Evolutionary conservation across 2,113 vertebrate species (phyloP).

Genomic region (Benitochromis conjunctus): DNA sequence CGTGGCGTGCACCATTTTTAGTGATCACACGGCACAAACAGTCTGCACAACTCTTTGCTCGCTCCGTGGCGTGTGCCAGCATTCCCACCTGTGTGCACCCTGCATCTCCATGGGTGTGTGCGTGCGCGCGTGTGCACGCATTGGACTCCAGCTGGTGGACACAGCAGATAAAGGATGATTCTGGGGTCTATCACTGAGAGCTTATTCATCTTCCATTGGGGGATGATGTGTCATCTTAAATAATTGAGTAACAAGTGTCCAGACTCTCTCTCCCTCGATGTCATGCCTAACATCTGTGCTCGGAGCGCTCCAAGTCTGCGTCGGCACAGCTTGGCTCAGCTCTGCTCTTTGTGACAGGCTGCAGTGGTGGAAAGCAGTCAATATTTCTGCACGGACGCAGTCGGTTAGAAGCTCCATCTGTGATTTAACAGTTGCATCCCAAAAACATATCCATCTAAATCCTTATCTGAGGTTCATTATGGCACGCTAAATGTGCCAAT

Average conservation of each 20-base stretch:
- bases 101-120: background rate
- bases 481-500: background rate
- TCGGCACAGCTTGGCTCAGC: conserved; percentile 44
- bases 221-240: conserved; percentile 75
- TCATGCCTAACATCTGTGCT: conserved; percentile 61
- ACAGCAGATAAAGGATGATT: conserved; percentile 71
- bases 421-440: background rate
- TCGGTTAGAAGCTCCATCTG: conserved; percentile 27
- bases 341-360: conserved; percentile 37
- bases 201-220: conserved; percentile 70
- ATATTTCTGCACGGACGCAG: background rate
- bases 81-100: background rate
- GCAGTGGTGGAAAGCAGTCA: conserved; percentile 11
- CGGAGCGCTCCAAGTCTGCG: conserved; percentile 40
- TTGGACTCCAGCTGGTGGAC: conserved; percentile 58
- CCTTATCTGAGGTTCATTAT: background rate
- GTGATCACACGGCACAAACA: background rate
- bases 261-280: conserved; percentile 47
- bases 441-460: conserved; percentile 9
- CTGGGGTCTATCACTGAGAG: conserved; percentile 65
- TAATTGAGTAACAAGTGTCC: conserved; percentile 79
- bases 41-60: background rate
- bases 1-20: background rate
- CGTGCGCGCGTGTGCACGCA: background rate
- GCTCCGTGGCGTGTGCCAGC: conserved; percentile 1